Conservation (phyloP, 2,888 invertebrate species). For the Drosophila silvestris region DNA sequence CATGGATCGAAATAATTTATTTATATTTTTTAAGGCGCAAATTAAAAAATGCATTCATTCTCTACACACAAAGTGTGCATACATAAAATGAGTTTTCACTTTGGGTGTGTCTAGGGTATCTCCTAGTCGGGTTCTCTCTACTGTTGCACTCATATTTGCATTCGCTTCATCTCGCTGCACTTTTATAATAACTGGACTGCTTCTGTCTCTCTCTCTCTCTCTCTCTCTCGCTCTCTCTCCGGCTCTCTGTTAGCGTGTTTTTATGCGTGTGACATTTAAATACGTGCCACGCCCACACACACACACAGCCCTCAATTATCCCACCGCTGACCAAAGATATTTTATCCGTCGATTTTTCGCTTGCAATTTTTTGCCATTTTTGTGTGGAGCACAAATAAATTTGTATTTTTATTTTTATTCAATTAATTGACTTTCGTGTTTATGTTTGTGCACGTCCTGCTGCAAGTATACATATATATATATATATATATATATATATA, state of each 20-base stretch:
- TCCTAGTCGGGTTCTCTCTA: background rate
- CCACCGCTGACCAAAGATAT: constrained; percentile 29
- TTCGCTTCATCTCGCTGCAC: constrained; percentile 15
- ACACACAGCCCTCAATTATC: constrained; percentile 38
- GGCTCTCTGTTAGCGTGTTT: background rate
- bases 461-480: background rate
- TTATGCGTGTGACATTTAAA: constrained; percentile 57
- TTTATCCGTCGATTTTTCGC: constrained; percentile 15
- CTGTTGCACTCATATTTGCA: background rate
- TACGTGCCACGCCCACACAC: constrained; percentile 34
- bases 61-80: too few relatives aligned
- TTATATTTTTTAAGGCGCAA: too few relatives aligned
- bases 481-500: background rate
- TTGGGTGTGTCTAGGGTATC: background rate
- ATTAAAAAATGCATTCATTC: background rate
- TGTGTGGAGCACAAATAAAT: constrained; percentile 42
- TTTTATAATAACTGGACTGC: constrained; percentile 25
- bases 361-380: constrained; percentile 7
- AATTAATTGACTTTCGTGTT: constrained; percentile 72
- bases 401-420: constrained; percentile 66
- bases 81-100: background rate
- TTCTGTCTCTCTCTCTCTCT: background rate
- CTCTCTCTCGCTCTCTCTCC: background rate
- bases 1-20: background rate
- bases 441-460: constrained; percentile 41